Percentiles rank a stretch among this genome's conserved stretches.
Conservation (phyloP, 2,113 vertebrate genomes). For the Perognathus longimembris region DNA sequence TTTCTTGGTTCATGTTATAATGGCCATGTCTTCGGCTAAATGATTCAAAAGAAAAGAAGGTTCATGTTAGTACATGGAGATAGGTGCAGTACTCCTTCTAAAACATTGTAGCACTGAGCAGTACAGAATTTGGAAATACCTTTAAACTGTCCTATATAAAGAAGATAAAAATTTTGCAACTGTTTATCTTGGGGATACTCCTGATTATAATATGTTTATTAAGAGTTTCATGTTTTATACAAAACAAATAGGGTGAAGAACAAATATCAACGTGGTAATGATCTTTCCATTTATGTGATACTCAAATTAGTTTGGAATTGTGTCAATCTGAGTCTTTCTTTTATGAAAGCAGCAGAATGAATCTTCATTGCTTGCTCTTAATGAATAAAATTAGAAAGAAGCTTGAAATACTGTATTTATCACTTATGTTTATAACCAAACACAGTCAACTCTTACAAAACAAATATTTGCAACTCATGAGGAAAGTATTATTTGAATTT, state of each 20-base stretch:
- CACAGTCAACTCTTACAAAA: not conserved
- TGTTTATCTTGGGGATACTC: not conserved
- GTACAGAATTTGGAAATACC: not conserved
- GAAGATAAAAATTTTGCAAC: constrained; percentile 1
- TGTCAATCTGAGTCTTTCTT: not conserved
- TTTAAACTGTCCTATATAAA: constrained; percentile 27
- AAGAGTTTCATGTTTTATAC: not conserved
- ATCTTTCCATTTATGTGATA: not conserved
- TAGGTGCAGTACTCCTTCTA: constrained; percentile 5
- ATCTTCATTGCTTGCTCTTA: not conserved
- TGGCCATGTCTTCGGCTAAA: constrained; percentile 88
- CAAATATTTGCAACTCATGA: not conserved
- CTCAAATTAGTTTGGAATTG: not conserved
- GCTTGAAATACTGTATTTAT: constrained; percentile 2
- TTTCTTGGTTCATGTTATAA: constrained; percentile 89
- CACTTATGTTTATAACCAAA: constrained; percentile 46
- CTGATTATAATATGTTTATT: not conserved
- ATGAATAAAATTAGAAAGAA: not conserved
- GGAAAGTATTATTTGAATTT: not conserved
- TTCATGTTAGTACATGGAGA: constrained; percentile 17
- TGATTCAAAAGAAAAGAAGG: constrained; percentile 54
- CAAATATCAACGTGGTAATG: not conserved
- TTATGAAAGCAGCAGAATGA: constrained; percentile 14
- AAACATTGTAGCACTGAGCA: not conserved
- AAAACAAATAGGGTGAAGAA: not conserved